phyloP scores from a whole-genome alignment of 2,888 invertebrate species.

The Dascillus cervinus region DNA sequence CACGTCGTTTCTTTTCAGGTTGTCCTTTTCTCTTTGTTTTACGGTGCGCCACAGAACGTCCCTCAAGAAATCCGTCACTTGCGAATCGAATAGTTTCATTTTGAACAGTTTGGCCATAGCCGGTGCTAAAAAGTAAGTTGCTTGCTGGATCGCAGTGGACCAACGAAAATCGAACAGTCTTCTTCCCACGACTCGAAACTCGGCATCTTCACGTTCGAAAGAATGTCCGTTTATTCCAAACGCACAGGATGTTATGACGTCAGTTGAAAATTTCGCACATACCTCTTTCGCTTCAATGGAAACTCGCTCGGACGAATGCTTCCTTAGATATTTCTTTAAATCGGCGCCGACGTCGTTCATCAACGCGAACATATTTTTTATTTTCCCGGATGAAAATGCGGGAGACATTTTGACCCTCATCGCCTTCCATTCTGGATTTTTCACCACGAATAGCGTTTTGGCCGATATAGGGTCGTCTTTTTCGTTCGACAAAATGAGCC shows the following conservation, averaged over 20 bases:
- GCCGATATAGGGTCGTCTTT: constrained; percentile 39
- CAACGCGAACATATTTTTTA: constrained; percentile 46
- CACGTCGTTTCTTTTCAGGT: constrained; percentile 28
- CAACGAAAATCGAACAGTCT: constrained; percentile 30
- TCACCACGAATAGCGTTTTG: constrained; percentile 40
- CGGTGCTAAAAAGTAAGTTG: constrained; percentile 24
- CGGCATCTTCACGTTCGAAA: constrained; percentile 33
- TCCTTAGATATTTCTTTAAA: background rate
- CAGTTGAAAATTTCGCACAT: constrained; percentile 38
- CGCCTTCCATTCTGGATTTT: constrained; percentile 47
- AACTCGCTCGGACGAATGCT: background rate
- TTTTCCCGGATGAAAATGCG: constrained; percentile 48
- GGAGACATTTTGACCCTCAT: constrained; percentile 47
- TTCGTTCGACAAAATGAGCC: constrained; percentile 39
- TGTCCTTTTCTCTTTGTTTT: constrained; percentile 19
- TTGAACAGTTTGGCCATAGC: constrained; percentile 21
- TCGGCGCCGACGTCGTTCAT: constrained; percentile 36
- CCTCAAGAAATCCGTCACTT: constrained; percentile 25
- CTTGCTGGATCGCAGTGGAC: constrained; percentile 21
- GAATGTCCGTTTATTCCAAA: constrained; percentile 42
- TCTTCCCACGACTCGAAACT: constrained; percentile 34
- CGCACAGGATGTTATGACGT: constrained; percentile 41
- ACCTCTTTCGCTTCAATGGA: constrained; percentile 31
- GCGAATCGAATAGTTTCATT: constrained; percentile 23
- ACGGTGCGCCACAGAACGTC: constrained; percentile 28